These are phyloP conservation scores for Styela clava DNA, from an alignment of 23 tunicate genomes.

Conservation along the genomic window DNA sequence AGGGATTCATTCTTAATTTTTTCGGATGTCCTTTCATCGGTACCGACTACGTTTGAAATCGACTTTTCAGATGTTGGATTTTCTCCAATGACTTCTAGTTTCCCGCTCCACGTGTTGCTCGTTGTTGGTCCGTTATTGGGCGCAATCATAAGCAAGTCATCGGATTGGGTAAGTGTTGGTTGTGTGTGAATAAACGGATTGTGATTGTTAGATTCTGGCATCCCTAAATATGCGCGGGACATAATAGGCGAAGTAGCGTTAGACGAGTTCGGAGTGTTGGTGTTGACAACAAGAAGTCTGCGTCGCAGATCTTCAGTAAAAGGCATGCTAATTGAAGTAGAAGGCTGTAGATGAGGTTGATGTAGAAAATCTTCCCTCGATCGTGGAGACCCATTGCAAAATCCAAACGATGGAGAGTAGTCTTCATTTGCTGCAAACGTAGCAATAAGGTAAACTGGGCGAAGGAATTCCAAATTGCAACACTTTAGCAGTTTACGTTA, in stretches of 20 bases:
- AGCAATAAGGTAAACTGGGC: too few relatives aligned
- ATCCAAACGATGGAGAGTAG: background rate
- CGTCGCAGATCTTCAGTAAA: conserved; percentile 61
- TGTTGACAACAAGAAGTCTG: conserved; percentile 44
- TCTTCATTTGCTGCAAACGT: conserved; percentile 9
- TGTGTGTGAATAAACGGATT: background rate
- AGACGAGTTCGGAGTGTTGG: conserved; percentile 10
- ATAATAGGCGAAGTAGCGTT: conserved; percentile 11
- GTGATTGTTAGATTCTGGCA: background rate
- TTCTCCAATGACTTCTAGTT: background rate
- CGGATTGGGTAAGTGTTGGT: background rate
- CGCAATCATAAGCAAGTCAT: background rate
- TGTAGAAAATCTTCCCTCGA: background rate
- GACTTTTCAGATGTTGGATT: background rate
- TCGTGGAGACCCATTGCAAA: background rate
- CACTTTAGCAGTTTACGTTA: too few relatives aligned
- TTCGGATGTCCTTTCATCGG: too few relatives aligned
- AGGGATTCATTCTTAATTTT: background rate
- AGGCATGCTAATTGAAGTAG: conserved; percentile 20
- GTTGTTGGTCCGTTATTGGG: background rate
- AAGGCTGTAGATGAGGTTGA: background rate
- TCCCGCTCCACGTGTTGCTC: background rate
- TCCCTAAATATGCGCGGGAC: background rate
- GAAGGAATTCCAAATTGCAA: too few relatives aligned
- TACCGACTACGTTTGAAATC: too few relatives aligned